Evolutionary conservation across 2,113 vertebrate species (phyloP).

Genomic region (Carassius gibelio): DNA sequence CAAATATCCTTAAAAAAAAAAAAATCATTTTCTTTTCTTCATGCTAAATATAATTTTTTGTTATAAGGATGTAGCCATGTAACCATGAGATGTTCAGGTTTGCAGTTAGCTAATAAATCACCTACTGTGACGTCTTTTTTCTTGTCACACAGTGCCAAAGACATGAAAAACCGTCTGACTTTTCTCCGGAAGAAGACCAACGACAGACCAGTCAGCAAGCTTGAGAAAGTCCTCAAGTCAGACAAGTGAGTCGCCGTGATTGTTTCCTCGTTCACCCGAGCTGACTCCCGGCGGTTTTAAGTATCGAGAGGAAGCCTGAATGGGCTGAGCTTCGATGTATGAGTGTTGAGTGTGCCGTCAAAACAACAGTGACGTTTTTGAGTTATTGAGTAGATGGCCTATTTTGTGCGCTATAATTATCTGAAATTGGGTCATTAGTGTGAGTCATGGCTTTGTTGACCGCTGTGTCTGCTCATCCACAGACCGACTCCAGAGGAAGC

Average conservation of each 20-base stretch:
- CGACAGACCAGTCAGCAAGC: conserved; percentile 71
- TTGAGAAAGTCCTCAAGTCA: conserved; percentile 84
- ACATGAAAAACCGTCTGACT: conserved; percentile 83
- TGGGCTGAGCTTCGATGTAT: neutral
- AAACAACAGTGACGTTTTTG: conserved; percentile 9
- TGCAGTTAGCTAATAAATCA: conserved; percentile 10
- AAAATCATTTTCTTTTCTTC: neutral
- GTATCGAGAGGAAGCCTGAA: neutral
- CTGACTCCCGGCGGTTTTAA: neutral
- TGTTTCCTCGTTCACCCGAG: conserved; percentile 26
- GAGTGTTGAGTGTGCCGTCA: conserved; percentile 1
- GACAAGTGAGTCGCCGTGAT: conserved; percentile 75
- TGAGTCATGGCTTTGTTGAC: conserved; percentile 27
- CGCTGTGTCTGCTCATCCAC: conserved; percentile 46
- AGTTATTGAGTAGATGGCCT: conserved; percentile 24
- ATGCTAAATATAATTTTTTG: neutral
- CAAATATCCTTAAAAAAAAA: neutral
- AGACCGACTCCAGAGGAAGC: conserved; percentile 85
- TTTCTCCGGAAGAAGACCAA: conserved; percentile 82
- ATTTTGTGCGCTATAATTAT: conserved; percentile 22
- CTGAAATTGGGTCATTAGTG: conserved; percentile 3
- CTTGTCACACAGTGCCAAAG: conserved; percentile 78
- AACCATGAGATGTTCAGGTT: neutral
- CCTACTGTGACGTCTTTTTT: neutral
- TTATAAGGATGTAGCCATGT: neutral